phyloP scores from a whole-genome alignment of 2,113 vertebrate genomes.

The Oxygymnocypris stewartii region DNA sequence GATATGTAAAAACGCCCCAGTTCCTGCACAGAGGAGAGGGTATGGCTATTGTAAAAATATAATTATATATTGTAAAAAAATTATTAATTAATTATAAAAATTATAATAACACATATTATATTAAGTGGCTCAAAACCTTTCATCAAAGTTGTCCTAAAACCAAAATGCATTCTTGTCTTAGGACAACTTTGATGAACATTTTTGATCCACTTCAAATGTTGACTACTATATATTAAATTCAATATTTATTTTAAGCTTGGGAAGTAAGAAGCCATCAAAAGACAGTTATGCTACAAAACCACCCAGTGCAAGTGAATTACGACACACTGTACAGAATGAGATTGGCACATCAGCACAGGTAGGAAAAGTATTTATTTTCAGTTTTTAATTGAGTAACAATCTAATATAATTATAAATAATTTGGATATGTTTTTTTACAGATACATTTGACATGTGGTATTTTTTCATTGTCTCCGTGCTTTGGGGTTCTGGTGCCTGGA shows the following conservation, averaged over 20 bases:
- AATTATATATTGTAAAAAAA: not conserved
- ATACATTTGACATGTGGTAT: slow-evolving; percentile 73
- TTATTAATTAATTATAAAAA: not conserved
- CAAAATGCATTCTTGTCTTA: too few relatives aligned
- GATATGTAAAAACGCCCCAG: slow-evolving; percentile 52
- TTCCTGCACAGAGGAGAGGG: slow-evolving; percentile 62
- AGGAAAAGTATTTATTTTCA: not conserved
- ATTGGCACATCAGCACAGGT: slow-evolving; percentile 69
- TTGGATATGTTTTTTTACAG: slow-evolving; percentile 61
- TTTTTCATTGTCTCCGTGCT: slow-evolving; percentile 83
- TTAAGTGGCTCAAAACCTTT: too few relatives aligned
- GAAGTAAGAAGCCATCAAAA: slow-evolving; percentile 55
- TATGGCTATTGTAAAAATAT: slow-evolving; percentile 57
- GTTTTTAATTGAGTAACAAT: not conserved
- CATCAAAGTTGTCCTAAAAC: too few relatives aligned
- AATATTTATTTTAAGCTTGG: slow-evolving; percentile 1
- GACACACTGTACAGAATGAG: slow-evolving; percentile 69
- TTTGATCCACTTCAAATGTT: too few relatives aligned
- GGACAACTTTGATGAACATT: too few relatives aligned
- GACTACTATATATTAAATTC: not conserved
- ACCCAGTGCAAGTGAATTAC: slow-evolving; percentile 55
- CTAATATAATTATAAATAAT: not conserved
- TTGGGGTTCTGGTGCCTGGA: slow-evolving; percentile 73
- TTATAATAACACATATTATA: too few relatives aligned
- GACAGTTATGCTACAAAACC: slow-evolving; percentile 66